phyloP scores from a whole-genome alignment of 2,113 vertebrate genomes.

The Amphiprion percula region DNA sequence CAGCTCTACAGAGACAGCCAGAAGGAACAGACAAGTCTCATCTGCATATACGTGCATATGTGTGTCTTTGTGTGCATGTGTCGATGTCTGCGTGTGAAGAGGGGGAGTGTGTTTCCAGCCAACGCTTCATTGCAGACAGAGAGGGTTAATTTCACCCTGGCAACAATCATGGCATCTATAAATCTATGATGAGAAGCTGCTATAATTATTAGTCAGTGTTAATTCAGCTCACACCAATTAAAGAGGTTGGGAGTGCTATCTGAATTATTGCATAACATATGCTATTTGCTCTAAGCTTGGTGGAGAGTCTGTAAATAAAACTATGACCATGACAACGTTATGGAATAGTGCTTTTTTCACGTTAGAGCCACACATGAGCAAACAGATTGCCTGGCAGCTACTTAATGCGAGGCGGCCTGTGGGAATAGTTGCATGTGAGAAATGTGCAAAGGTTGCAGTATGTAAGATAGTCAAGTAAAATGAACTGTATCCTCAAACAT shows the following conservation, averaged over 20 bases:
- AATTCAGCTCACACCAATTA: constrained; percentile 66
- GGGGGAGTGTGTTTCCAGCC: constrained; percentile 30
- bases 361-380: not conserved
- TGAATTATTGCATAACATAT: constrained; percentile 63
- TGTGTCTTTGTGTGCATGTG: constrained; percentile 32
- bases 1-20: constrained; percentile 71
- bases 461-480: not conserved
- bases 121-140: constrained; percentile 48
- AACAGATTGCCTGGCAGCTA: constrained; percentile 6
- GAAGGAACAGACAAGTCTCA: constrained; percentile 69
- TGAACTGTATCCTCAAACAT: not conserved
- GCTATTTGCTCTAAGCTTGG: constrained; percentile 28
- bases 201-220: constrained; percentile 63
- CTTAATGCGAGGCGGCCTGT: not conserved
- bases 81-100: not conserved
- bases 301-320: constrained; percentile 53
- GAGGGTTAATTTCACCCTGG: constrained; percentile 66
- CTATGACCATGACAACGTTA: constrained; percentile 8
- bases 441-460: not conserved
- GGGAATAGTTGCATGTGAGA: not conserved
- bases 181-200: constrained; percentile 66
- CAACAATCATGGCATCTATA: constrained; percentile 60
- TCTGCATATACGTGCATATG: constrained; percentile 56
- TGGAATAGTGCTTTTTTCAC: not conserved
- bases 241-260: constrained; percentile 34